A percentile compares a stretch with the other conserved stretches of the same genome.
Conservation (phyloP, 1,140 invertebrate species). For the Arctopsyche grandis region DNA sequence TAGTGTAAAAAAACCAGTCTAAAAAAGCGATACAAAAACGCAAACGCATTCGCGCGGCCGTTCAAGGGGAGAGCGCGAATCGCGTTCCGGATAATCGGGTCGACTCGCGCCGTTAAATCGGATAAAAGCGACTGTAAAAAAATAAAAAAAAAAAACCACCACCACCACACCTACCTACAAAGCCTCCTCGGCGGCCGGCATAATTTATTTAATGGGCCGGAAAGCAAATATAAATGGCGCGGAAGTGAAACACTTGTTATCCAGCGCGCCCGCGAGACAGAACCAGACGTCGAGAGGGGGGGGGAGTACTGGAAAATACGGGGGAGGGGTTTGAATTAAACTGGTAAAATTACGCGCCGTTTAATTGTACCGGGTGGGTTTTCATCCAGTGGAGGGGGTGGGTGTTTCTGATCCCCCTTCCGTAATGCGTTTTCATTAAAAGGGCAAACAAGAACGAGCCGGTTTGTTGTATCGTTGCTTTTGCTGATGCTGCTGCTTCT, state of each 20-base stretch:
- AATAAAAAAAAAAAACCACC: not conserved
- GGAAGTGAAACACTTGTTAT: constrained; percentile 32
- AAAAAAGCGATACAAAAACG: too few relatives aligned
- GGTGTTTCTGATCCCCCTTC: not conserved
- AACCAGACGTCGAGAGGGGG: not conserved
- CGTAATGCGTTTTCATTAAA: constrained; percentile 27
- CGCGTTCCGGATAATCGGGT: not conserved
- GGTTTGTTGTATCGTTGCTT: not conserved
- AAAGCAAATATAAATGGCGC: constrained; percentile 27
- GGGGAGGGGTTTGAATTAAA: not conserved
- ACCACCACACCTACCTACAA: not conserved
- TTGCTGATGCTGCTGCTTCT: not conserved
- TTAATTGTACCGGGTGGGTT: not conserved
- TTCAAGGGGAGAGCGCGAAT: too few relatives aligned
- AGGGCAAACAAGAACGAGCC: constrained; percentile 1
- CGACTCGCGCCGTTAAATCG: not conserved
- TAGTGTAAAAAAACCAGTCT: too few relatives aligned
- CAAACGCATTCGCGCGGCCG: too few relatives aligned
- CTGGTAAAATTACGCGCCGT: not conserved
- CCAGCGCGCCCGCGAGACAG: not conserved
- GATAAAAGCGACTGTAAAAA: not conserved
- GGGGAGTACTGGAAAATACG: not conserved
- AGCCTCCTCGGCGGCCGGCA: not conserved
- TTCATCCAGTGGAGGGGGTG: too few relatives aligned
- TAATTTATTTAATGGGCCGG: constrained; percentile 25